A percentile compares a stretch with the other conserved stretches of the same genome.
Conservation (phyloP, 1,140 invertebrate genomes). For the Drosophila mojavensis region DNA sequence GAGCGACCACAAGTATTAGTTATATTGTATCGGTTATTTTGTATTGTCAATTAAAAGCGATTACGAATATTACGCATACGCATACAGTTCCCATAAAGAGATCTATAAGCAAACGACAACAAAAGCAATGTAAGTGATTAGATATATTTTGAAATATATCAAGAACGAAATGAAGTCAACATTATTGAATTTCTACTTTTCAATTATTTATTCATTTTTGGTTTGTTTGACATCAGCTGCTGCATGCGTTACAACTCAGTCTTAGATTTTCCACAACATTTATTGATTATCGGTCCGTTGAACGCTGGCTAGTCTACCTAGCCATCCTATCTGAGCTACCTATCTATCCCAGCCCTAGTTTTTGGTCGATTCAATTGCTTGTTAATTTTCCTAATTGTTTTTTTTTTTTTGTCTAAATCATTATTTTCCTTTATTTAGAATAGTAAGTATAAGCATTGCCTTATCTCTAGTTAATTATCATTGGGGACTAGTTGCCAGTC, state of each 20-base stretch:
- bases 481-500: no score
- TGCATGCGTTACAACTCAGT: slow-evolving; percentile 66
- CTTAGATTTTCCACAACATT: slow-evolving; percentile 71
- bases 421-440: no score
- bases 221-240: slow-evolving; percentile 64
- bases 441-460: no score
- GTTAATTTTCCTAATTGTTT: slow-evolving; percentile 68
- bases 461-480: no score
- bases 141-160: no score
- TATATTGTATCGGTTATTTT: slow-evolving; percentile 37
- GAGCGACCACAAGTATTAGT: slow-evolving; percentile 14
- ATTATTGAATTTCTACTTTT: no score
- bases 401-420: not conserved
- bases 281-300: slow-evolving; percentile 69
- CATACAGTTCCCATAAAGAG: slow-evolving; percentile 6
- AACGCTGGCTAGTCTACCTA: slow-evolving; percentile 6
- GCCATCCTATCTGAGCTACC: not conserved
- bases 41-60: slow-evolving; percentile 64
- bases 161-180: no score
- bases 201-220: slow-evolving; percentile 14
- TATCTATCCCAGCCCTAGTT: slow-evolving; percentile 1
- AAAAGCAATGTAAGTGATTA: slow-evolving; percentile 62
- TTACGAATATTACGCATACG: slow-evolving; percentile 59
- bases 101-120: slow-evolving; percentile 7
- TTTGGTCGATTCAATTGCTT: slow-evolving; percentile 70